Evolutionary conservation across 2,113 vertebrate genomes (phyloP).

Genomic region (Riparia riparia): DNA sequence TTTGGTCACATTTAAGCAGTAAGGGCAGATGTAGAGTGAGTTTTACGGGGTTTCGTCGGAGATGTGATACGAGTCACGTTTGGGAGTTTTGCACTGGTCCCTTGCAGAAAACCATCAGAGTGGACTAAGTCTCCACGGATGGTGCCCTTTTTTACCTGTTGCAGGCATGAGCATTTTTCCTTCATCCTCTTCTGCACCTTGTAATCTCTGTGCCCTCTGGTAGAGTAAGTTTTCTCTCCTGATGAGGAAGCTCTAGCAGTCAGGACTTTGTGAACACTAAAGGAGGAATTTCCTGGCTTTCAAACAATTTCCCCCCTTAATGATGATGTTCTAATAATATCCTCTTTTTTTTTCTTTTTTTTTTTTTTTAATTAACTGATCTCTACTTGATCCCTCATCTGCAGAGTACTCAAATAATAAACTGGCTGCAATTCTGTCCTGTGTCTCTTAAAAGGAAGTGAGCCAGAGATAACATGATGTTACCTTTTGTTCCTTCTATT

Average conservation of each 20-base stretch:
- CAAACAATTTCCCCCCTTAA: conserved; percentile 38
- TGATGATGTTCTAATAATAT: conserved; percentile 42
- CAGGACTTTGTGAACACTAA: conserved; percentile 20
- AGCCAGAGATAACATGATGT: background rate
- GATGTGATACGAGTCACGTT: background rate
- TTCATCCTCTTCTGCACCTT: background rate
- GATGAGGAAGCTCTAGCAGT: background rate
- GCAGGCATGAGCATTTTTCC: background rate
- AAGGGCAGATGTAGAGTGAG: background rate
- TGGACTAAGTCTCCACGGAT: background rate
- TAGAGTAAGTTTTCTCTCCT: background rate
- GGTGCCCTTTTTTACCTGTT: background rate
- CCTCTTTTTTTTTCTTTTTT: background rate
- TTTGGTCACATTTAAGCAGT: background rate
- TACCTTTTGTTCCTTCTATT: conserved; percentile 7
- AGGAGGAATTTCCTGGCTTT: conserved; percentile 56
- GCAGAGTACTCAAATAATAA: background rate
- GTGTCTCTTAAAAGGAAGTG: background rate
- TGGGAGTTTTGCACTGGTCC: background rate
- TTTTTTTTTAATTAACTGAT: conserved; percentile 34
- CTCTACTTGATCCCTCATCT: conserved; percentile 8
- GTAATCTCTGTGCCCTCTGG: background rate
- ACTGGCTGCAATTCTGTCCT: background rate
- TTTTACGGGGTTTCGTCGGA: background rate
- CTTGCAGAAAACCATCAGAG: background rate